phyloP scores from a whole-genome alignment of 2,113 vertebrate genomes.

The Engraulis encrasicolus region DNA sequence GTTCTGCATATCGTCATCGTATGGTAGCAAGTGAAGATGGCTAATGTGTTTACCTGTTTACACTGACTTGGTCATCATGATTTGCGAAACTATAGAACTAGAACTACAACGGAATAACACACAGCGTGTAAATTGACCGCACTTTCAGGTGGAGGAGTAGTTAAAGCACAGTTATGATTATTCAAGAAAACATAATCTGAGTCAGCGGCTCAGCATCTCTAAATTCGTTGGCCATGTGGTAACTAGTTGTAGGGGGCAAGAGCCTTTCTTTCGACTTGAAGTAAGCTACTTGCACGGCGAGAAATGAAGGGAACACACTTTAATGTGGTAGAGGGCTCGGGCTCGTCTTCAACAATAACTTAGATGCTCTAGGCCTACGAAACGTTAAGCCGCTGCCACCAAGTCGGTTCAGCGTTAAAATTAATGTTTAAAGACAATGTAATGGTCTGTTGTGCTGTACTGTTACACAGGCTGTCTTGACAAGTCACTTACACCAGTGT shows the following conservation, averaged over 20 bases:
- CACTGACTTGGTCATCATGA: background rate
- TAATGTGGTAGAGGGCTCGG: background rate
- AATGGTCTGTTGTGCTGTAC: too few species aligned
- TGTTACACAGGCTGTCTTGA: background rate
- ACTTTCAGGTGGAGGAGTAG: too few species aligned
- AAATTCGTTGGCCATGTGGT: background rate
- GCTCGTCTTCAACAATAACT: background rate
- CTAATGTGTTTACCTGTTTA: background rate
- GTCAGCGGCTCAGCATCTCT: background rate
- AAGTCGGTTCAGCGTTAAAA: too few species aligned
- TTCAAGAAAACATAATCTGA: background rate
- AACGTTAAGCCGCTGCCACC: too few species aligned
- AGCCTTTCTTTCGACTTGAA: too few species aligned
- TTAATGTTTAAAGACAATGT: too few species aligned
- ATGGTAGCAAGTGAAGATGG: background rate
- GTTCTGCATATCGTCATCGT: slow-evolving; percentile 5
- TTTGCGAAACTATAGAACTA: background rate
- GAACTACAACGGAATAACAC: background rate
- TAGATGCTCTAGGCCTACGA: too few species aligned
- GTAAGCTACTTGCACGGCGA: too few species aligned
- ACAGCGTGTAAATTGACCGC: background rate
- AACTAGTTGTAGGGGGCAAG: background rate
- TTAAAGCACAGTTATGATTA: background rate
- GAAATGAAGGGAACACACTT: too few species aligned
- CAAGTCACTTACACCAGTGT: too few species aligned